These are phyloP conservation scores for Tachyglossus aculeatus DNA, from an alignment of 2,797 vertebrate genomes.

Conservation along the genomic window DNA sequence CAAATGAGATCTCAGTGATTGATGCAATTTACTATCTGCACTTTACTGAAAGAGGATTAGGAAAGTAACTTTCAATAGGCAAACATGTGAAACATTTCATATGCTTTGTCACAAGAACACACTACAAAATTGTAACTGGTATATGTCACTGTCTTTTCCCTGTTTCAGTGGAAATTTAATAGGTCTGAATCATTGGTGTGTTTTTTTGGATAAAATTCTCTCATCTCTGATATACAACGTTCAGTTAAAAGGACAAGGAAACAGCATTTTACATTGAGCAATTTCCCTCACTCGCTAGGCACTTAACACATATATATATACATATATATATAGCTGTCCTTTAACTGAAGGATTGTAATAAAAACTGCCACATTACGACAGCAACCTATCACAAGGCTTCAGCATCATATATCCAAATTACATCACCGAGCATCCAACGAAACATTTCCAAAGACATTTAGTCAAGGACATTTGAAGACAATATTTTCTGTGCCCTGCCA, in stretches of 20 bases:
- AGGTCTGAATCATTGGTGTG: neutral
- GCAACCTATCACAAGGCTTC: too few relatives aligned
- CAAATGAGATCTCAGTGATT: neutral
- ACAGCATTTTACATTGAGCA: neutral
- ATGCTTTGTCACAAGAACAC: neutral
- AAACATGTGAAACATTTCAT: neutral
- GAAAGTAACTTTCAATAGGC: neutral
- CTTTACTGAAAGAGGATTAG: neutral
- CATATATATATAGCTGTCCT: too few relatives aligned
- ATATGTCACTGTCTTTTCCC: conserved; percentile 17
- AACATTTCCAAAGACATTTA: neutral
- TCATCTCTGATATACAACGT: conserved; percentile 3
- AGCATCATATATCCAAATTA: too few relatives aligned
- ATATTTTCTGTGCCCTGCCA: too few relatives aligned
- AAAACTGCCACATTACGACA: neutral
- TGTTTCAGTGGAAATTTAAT: conserved; percentile 12
- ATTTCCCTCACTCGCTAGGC: too few relatives aligned
- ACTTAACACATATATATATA: too few relatives aligned
- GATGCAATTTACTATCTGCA: neutral
- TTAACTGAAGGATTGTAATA: neutral
- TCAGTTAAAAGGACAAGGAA: conserved; percentile 5
- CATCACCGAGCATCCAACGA: neutral
- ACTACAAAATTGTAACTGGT: neutral
- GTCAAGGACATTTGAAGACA: too few relatives aligned
- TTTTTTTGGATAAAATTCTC: neutral